Evolutionary conservation across 1,140 invertebrate species (phyloP), one percentile per base, ranked within the genome.

Genomic region (Nautilus pompilius): DNA sequence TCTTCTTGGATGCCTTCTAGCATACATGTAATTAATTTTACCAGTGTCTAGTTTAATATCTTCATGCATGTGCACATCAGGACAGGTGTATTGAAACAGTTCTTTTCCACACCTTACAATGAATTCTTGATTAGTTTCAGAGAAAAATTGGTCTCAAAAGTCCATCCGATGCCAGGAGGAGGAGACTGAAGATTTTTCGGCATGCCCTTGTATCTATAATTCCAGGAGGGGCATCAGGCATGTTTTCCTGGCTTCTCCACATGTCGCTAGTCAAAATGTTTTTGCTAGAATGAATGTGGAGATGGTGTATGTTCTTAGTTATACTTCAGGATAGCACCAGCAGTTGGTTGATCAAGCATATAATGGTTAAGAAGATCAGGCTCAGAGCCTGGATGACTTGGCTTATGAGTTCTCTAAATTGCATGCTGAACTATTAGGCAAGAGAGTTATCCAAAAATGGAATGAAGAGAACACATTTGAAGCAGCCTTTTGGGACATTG

Each of bases 401-500:
- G 20, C 28, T 41, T 15, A 57, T 24, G 15, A 59, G 2, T 22
- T 17, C 36, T 20, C 26, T 41, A 45, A 64, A 64, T 17, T 56
- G 22, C 36, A 45, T 32, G 29, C 20, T 20, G 1, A 57, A 20
- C 24, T 58, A 32, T 8, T 41, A 26, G 10, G 55, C 29, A 17
- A 62, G 26, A 10, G 13, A 46, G n/a, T n/a, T n/a, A 55, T 67
- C 67, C 8, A 68, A 29, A 57, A 57, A 66, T 17, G 69, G 63
- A 6, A 70, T 20, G 33, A 20, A 68, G 13, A 66, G 53, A 29
- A 58, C 49, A 13, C 64, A 17, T 20, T 36, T 48, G 32, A 60
- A 69, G 32, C 67, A 69, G 20, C 54, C 33, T 57, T 67, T 59
- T 28, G 64, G 62, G 5, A 66, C 48, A 30, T 69, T 69, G 26